These are phyloP conservation scores for Hydrolagus colliei DNA, from an alignment of 2,797 vertebrate species.

Conservation along the genomic window DNA sequence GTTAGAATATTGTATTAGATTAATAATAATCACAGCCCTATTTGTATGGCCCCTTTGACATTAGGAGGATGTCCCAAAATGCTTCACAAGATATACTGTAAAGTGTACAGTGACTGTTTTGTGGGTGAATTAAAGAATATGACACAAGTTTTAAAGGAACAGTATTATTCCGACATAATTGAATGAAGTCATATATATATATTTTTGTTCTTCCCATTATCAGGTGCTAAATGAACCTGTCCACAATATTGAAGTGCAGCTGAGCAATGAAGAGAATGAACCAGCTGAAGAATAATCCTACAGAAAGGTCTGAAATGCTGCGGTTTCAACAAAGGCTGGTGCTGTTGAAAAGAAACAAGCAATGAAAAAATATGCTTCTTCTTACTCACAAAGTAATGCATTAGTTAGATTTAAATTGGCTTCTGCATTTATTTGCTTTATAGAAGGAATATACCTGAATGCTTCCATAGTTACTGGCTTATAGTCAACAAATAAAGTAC, in stretches of 20 bases:
- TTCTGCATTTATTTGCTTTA: conserved; percentile 7
- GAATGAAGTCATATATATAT: neutral
- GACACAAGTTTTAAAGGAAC: neutral
- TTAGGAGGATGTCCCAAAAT: no score
- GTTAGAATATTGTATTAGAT: neutral
- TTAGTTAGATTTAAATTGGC: neutral
- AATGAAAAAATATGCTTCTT: neutral
- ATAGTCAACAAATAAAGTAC: no score
- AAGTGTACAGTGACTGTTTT: no score
- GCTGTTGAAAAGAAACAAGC: neutral
- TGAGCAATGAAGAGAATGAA: neutral
- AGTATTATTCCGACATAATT: neutral
- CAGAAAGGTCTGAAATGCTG: neutral
- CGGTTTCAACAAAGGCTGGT: neutral
- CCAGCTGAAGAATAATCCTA: neutral
- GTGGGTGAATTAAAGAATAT: neutral
- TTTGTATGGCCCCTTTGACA: no score
- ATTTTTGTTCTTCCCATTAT: neutral
- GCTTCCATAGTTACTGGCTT: neutral
- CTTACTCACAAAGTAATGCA: neutral
- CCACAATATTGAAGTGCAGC: neutral
- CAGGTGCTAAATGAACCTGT: conserved; percentile 3
- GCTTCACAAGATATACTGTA: no score
- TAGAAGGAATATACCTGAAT: neutral
- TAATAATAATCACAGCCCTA: no score